These are phyloP conservation scores for Lerista edwardsae DNA, from an alignment of 2,797 vertebrate genomes.

Conservation along the genomic window DNA sequence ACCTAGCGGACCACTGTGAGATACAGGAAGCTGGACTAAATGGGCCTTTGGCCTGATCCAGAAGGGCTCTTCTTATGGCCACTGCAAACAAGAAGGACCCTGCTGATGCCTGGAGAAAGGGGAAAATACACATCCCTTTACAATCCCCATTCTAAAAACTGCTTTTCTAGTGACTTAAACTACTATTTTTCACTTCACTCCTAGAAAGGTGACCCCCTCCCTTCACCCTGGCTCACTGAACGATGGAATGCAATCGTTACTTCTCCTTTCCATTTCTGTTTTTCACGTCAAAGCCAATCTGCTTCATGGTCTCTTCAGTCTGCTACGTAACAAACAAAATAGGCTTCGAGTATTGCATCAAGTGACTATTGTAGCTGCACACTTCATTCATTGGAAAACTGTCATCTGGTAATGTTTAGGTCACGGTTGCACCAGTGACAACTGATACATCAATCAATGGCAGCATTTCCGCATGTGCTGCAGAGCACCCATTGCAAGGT, in stretches of 20 bases:
- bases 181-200: too few relatives aligned
- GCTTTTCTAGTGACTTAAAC: too few relatives aligned
- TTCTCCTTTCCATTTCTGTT: neutral
- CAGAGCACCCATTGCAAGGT: neutral
- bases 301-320: slow-evolving; percentile 6
- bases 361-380: slow-evolving; percentile 16
- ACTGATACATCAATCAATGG: slow-evolving; percentile 10
- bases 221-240: too few relatives aligned
- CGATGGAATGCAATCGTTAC: neutral
- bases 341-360: slow-evolving; percentile 4
- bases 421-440: neutral
- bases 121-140: too few relatives aligned
- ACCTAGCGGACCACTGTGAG: too few relatives aligned
- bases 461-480: neutral
- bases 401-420: slow-evolving; percentile 1
- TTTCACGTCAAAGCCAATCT: neutral
- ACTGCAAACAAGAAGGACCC: too few relatives aligned
- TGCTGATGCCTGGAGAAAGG: too few relatives aligned
- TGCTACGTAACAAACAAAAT: slow-evolving; percentile 19
- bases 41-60: too few relatives aligned
- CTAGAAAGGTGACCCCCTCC: too few relatives aligned
- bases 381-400: slow-evolving; percentile 15
- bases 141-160: too few relatives aligned
- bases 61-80: too few relatives aligned
- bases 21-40: too few relatives aligned